Conservation (phyloP, 2,797 vertebrate genomes). For the Xerus rutilus region DNA sequence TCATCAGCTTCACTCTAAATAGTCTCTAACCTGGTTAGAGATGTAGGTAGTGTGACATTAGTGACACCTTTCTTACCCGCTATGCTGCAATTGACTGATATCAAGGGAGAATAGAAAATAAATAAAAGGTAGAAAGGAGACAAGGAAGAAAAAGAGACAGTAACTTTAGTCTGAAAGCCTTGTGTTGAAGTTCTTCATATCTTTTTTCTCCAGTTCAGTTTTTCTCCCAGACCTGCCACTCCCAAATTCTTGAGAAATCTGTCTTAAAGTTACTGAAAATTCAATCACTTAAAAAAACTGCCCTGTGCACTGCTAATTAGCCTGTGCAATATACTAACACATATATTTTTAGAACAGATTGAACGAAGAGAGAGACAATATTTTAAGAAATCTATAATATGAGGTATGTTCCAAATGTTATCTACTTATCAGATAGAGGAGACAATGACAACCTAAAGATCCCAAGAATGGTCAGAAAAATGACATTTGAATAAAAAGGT, state of each 20-base stretch:
- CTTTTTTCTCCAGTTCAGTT: neutral
- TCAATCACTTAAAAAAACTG: neutral
- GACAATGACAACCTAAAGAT: neutral
- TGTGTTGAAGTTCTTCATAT: neutral
- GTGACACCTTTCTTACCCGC: neutral
- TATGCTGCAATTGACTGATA: neutral
- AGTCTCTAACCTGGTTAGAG: neutral
- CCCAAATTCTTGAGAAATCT: neutral
- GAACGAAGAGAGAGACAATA: neutral
- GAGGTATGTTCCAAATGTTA: too few relatives aligned
- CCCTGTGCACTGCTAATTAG: neutral
- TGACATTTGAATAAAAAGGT: neutral
- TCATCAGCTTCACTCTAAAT: neutral
- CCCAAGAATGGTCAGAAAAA: neutral
- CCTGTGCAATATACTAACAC: neutral
- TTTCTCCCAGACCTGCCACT: neutral
- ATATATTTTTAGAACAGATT: neutral
- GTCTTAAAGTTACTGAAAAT: neutral
- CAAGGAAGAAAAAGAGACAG: neutral
- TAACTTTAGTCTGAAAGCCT: neutral
- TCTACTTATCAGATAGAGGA: neutral
- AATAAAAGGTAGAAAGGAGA: neutral
- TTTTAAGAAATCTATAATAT: neutral
- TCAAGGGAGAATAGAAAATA: neutral
- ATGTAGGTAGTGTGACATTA: neutral